phyloP scores from a whole-genome alignment of 2,888 invertebrate species.

The Pyralis farinalis region DNA sequence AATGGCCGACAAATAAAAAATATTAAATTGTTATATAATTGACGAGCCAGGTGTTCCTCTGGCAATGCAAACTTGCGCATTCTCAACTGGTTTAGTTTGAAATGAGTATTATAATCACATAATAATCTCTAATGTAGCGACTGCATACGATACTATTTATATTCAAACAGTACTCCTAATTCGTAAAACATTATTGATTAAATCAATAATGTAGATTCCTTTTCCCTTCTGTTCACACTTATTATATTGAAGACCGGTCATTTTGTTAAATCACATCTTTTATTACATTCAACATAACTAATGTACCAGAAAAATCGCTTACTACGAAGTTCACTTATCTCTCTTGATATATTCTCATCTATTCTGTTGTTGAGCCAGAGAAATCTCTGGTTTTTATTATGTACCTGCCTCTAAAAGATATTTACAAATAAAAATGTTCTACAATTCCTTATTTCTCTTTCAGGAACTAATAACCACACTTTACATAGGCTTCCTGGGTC shows the following conservation, averaged over 20 bases:
- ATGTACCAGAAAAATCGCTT: slow-evolving; percentile 29
- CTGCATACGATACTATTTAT: too few species aligned
- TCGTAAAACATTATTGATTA: too few species aligned
- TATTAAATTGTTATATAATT: too few species aligned
- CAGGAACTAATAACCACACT: slow-evolving; percentile 97
- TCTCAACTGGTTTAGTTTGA: too few species aligned
- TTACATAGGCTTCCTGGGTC: slow-evolving; percentile 96
- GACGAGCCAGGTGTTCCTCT: too few species aligned
- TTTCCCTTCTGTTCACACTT: slow-evolving; percentile 3
- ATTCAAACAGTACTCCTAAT: too few species aligned
- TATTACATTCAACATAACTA: slow-evolving; percentile 31
- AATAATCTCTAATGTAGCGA: too few species aligned
- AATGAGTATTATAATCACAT: too few species aligned
- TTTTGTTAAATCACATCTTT: slow-evolving; percentile 18
- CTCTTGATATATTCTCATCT: not conserved
- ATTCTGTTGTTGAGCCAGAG: slow-evolving; percentile 3
- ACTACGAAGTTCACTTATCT: slow-evolving; percentile 13
- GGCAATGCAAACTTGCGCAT: too few species aligned
- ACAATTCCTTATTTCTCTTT: slow-evolving; percentile 40
- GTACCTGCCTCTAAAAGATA: too few species aligned
- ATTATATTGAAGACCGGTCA: not conserved
- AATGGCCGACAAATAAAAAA: too few species aligned
- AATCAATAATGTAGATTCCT: not conserved
- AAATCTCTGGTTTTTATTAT: slow-evolving; percentile 2
- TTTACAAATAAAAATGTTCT: not conserved